Base-by-base conservation (phyloP, 1,140 invertebrate species). In the Vollenhovia emeryi region DNA sequence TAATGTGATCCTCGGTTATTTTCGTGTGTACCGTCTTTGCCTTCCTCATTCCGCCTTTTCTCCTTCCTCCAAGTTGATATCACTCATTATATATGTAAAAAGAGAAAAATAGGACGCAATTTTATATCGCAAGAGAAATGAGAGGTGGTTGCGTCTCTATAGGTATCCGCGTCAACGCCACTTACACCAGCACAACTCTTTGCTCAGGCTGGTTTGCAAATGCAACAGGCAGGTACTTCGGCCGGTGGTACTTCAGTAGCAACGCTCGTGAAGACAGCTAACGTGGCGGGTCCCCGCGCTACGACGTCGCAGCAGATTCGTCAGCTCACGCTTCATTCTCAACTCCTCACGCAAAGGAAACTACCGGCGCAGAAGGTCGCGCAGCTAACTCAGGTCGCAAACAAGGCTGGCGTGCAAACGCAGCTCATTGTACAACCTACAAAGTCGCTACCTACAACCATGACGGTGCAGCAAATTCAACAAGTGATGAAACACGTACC, bases 401-500 rank as follows among this genome's bases (percentile, higher is more conserved):
- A 92, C 2, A 96, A 96, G 90, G 91, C 90, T 69, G 96, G 95
- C 0, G 95, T 96, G 7, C 95, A 95, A 59, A 95, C 96, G 13
- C 96, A 96, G 84, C 87, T 97, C 13, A 96, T 97, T 36, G 96
- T 97, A 2, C 96, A 96, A 91, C 96, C 94, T 1, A 97, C 94
- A 3, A 97, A 97, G 92, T 95, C 96, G 18, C 55, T 97, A 48
- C 95, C 96, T 0, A 94, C 96, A 2, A 96, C 96, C 2, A 96
- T 97, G 93, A 97, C 97, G 0, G 96, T 98, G 64, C 97, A 98
- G 89, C 97, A 98, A 89, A 96, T 98, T 40, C 97, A 97, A 84
- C 97, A 97, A 91, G 96, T 97, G 24, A 97, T 97, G 91, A 96
- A 97, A 71, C 95, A 96, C 24, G 95, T 95, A 64, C 96, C 96